Base-by-base conservation (phyloP, 2,888 invertebrate genomes). In the Proisotoma minuta region DNA sequence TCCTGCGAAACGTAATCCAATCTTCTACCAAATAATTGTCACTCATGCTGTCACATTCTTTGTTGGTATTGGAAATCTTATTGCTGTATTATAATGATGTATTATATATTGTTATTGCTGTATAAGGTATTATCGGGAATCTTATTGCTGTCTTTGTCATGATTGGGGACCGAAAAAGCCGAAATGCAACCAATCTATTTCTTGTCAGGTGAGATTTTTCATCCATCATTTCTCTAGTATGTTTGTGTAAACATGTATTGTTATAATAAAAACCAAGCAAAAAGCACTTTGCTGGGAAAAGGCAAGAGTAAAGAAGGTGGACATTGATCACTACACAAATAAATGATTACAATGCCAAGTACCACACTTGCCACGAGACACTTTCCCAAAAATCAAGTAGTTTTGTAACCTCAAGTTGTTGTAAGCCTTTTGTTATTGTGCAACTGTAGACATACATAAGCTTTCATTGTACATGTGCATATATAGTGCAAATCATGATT, bases 91-190 rank as follows among this genome's bases (percentile, higher is more conserved):
- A n/a, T 34, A 34, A 34, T 34, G 15, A 15, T 34, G 34, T 34
- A 43, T 18, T 43, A 10, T 34, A 34, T 34, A 10, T 34, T 43
- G 18, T 43, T 43, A 18, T 5, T 43, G 20, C 18, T 34, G 8
- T 43, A 15, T 5, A 5, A 43, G 43, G 43, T 4, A 74, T 80
- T 10, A 65, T 78, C 2, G 81, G 81, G 2, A 82, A 82, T 74
- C 66, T 76, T 1, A 70, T 79, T 4, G 81, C 80, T 15, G 78
- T 81, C 48, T 75, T 75, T 29, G 78, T 79, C 15, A 78, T 81
- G 75, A 63, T 74, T 4, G 75, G 77, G 3, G 79, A 81, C 63
- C 73, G 77, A 18, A 77, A 76, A 57, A 66, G 75, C 3, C 72
- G 75, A 23, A 76, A 69, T 71, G 75, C 75, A 27, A 77, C 77